Evolutionary conservation across 2,113 vertebrate genomes (phyloP).

Genomic region (Tachysurus vachellii): DNA sequence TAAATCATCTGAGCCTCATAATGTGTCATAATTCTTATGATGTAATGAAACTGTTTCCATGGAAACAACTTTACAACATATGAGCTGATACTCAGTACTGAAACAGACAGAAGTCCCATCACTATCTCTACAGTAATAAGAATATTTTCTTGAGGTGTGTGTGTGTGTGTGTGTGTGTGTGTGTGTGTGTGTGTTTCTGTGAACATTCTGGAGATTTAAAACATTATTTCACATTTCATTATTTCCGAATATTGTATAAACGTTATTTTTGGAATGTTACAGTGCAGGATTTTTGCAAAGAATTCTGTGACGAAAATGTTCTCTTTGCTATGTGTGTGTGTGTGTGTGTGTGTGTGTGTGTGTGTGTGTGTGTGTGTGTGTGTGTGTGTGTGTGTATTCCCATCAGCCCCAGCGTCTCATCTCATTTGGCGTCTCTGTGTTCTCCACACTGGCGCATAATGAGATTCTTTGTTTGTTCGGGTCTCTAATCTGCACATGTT

Average conservation of each 20-base stretch:
- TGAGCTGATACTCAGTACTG: background rate
- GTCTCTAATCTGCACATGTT: slow-evolving; percentile 37
- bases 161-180: background rate
- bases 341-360: background rate
- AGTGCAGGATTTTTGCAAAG: background rate
- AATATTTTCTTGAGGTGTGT: background rate
- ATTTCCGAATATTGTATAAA: background rate
- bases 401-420: slow-evolving; percentile 20
- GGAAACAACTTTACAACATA: background rate
- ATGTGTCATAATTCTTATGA: background rate
- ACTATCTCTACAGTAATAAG: background rate
- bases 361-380: background rate
- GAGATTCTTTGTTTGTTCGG: slow-evolving; percentile 44
- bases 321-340: background rate
- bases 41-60: background rate
- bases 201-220: background rate
- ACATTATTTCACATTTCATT: background rate
- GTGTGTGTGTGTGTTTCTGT: background rate
- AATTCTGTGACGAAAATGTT: background rate
- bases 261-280: background rate
- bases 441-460: slow-evolving; percentile 37
- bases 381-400: background rate
- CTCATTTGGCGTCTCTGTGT: slow-evolving; percentile 27
- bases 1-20: background rate
- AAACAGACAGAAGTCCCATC: background rate